Percentiles rank a stretch among this genome's conserved stretches.
Conservation (phyloP, 2,797 vertebrate species). For the Etheostoma perlongum region DNA sequence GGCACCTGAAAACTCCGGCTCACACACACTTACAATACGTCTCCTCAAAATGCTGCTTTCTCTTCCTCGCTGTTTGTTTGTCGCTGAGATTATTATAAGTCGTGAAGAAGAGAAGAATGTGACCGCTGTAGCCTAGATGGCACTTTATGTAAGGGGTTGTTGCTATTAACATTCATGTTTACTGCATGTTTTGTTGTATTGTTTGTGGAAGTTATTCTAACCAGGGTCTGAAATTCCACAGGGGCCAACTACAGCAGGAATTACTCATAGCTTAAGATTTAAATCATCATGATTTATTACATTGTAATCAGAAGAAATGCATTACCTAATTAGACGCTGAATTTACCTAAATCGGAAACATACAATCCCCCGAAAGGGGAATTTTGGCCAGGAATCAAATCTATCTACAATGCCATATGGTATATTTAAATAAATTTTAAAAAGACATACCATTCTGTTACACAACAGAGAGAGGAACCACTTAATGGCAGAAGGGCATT, state of each 20-base stretch:
- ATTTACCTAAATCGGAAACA: too few relatives aligned
- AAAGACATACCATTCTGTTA: too few relatives aligned
- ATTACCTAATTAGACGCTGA: too few relatives aligned
- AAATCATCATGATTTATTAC: not conserved
- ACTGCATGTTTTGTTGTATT: not conserved
- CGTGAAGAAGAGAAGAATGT: not conserved
- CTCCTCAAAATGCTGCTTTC: not conserved
- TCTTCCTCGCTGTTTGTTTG: constrained; percentile 2
- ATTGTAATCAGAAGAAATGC: not conserved
- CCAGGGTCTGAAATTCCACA: not conserved
- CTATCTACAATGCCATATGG: too few relatives aligned
- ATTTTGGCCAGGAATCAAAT: too few relatives aligned
- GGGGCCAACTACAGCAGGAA: not conserved
- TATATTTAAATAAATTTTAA: too few relatives aligned
- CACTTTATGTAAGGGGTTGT: not conserved
- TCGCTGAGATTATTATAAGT: not conserved
- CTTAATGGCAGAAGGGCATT: too few relatives aligned
- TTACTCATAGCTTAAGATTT: not conserved
- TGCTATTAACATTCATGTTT: too few relatives aligned
- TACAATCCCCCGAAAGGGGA: too few relatives aligned
- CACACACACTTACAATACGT: not conserved
- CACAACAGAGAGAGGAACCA: too few relatives aligned
- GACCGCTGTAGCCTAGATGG: not conserved
- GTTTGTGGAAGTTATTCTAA: not conserved
- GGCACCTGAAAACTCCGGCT: constrained; percentile 29